Percentiles rank a stretch among this genome's conserved stretches.
These are phyloP conservation scores for Helicoverpa armigera DNA, from an alignment of 1,140 invertebrate genomes.

Conservation along the genomic window DNA sequence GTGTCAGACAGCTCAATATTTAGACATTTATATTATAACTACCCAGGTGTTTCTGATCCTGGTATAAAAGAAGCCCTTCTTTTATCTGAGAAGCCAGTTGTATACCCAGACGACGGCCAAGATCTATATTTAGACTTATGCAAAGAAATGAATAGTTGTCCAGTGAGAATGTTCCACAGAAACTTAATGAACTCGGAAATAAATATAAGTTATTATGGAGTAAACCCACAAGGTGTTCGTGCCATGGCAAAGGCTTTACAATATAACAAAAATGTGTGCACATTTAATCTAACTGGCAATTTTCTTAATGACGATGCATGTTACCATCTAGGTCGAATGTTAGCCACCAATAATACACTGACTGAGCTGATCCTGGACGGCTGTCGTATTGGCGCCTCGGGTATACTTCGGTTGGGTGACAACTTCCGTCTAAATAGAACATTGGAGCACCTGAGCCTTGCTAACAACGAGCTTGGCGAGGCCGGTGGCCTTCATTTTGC, in stretches of 20 bases:
- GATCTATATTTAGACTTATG: slow-evolving; percentile 72
- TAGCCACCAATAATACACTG: slow-evolving; percentile 67
- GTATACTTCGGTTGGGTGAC: slow-evolving; percentile 59
- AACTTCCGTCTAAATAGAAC: slow-evolving; percentile 55
- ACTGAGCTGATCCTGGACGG: slow-evolving; percentile 67
- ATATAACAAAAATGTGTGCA: slow-evolving; percentile 66
- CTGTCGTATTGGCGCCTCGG: slow-evolving; percentile 72
- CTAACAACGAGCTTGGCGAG: slow-evolving; percentile 71
- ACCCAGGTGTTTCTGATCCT: slow-evolving; percentile 74
- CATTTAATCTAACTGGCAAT: slow-evolving; percentile 72
- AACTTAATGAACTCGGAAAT: slow-evolving; percentile 62
- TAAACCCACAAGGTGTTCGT: slow-evolving; percentile 66
- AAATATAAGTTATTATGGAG: slow-evolving; percentile 74
- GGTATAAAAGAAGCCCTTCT: slow-evolving; percentile 73
- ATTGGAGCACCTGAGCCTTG: slow-evolving; percentile 65
- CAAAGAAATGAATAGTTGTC: slow-evolving; percentile 66
- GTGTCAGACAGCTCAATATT: slow-evolving; percentile 74
- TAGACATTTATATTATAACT: slow-evolving; percentile 72
- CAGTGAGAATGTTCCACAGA: slow-evolving; percentile 67
- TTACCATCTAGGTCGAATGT: slow-evolving; percentile 67
- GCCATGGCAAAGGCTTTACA: slow-evolving; percentile 67
- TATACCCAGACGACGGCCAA: slow-evolving; percentile 68
- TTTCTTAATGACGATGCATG: slow-evolving; percentile 67
- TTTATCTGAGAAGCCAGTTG: slow-evolving; percentile 58
- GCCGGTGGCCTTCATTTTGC: slow-evolving; percentile 64